These are phyloP conservation scores for Grammomys dolichurus DNA, from an alignment of 2,113 vertebrate species.

Conservation along the genomic window DNA sequence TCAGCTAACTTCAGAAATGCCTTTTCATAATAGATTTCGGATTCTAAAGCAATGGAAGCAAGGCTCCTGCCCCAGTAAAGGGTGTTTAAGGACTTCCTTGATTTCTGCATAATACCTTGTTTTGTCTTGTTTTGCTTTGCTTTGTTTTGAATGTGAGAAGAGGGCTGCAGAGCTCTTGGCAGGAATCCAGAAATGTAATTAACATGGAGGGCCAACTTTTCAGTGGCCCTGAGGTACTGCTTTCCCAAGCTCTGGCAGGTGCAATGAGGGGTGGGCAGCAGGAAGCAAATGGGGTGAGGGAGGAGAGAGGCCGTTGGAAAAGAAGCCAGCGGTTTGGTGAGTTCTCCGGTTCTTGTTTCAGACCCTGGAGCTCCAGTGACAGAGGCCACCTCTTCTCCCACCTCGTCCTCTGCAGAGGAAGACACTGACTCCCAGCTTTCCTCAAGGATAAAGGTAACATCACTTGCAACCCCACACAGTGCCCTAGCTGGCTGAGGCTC, in stretches of 20 bases:
- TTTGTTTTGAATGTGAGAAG: conserved; percentile 61
- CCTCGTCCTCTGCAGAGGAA: conserved; percentile 89
- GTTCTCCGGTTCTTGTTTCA: conserved; percentile 80
- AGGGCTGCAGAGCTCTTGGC: conserved; percentile 79
- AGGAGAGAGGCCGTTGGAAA: not conserved
- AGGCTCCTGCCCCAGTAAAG: conserved; percentile 54
- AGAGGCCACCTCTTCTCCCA: conserved; percentile 76
- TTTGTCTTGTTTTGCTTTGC: conserved; percentile 5
- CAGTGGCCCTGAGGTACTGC: conserved; percentile 82
- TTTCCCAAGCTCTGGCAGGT: conserved; percentile 82
- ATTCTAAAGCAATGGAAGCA: conserved; percentile 80
- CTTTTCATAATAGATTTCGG: conserved; percentile 85
- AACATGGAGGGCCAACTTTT: conserved; percentile 76
- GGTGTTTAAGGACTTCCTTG: conserved; percentile 85
- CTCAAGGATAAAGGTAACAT: conserved; percentile 87
- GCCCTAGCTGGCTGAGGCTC: not conserved
- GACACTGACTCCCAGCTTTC: conserved; percentile 85
- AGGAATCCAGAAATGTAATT: conserved; percentile 84
- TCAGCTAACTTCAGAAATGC: conserved; percentile 87
- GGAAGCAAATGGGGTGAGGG: not conserved
- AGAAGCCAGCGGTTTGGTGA: conserved; percentile 63
- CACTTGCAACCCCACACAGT: conserved; percentile 37
- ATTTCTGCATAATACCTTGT: conserved; percentile 75
- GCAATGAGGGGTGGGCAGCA: conserved; percentile 60
- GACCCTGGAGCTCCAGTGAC: conserved; percentile 74